Evolutionary conservation across 2,888 invertebrate genomes (phyloP), one percentile per base, ranked within the genome.

Genomic region (Diarsia rubi): DNA sequence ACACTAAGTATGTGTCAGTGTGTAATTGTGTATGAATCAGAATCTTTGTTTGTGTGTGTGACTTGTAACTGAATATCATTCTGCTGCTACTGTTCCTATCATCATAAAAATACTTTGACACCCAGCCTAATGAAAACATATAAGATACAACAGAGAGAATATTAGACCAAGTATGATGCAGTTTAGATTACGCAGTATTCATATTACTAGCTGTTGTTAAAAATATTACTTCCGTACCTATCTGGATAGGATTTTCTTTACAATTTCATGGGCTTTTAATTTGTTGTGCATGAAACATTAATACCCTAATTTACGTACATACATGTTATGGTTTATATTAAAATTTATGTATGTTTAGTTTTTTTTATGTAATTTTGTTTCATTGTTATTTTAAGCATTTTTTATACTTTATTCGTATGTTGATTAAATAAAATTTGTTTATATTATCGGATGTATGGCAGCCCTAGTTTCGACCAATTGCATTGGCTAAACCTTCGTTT

Each of bases 81-180:
- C 9, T 64, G 37, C 67, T 24, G 49, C 79, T 77, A 57, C 52
- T 69, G 73, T 66, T 62, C 70, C 70, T 70, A 67, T 70, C 82
- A 69, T 49, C 68, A 81, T 83, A 73, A 72, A 79, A 79, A 78
- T 66, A 31, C 54, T 69, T 52, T 62, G 42, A 59, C 44, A 77
- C 21, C 45, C 24, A 45, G 21, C 45, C 6, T 77, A 70, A 64
- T 68, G 67, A 68, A 60, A 57, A 45, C 27, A 21, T 64, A 60
- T n/a, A 65, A 60, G n/a, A 60, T 64, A 60, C 31, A 77, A 49
- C 21, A 14, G n/a, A 66, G 57, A 57, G 19, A 49, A 52, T 59
- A 69, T 54, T 57, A 76, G 37, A 75, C 16, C 59, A 67, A 68
- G 31, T 57, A 42, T 65, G 8, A 16, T 24, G 45, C 37, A 27